phyloP scores from a whole-genome alignment of 2,888 invertebrate species.

The Noctua janthe region DNA sequence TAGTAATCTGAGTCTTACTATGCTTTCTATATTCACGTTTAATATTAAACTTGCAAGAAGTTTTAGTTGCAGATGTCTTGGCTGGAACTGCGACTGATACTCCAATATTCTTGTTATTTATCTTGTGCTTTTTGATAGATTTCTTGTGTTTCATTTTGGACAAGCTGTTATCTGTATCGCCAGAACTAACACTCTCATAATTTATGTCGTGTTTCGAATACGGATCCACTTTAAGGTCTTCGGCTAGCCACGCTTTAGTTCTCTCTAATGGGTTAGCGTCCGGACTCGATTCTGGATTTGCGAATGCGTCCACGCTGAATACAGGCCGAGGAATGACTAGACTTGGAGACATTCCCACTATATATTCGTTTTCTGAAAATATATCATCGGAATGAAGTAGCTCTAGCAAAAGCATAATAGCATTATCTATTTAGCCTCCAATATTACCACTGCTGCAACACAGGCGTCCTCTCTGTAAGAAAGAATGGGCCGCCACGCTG shows the following conservation, averaged over 20 bases:
- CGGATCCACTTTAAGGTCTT: slow-evolving; percentile 69
- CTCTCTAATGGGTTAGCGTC: slow-evolving; percentile 71
- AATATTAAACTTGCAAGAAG: slow-evolving; percentile 46
- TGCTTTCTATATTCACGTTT: slow-evolving; percentile 61
- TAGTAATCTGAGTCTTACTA: slow-evolving; percentile 68
- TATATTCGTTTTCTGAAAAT: slow-evolving; percentile 67
- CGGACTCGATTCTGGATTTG: slow-evolving; percentile 30
- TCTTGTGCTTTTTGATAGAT: slow-evolving; percentile 62
- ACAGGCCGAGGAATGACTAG: slow-evolving; percentile 55
- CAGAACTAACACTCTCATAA: slow-evolving; percentile 66
- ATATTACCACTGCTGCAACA: background rate
- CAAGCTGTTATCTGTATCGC: slow-evolving; percentile 69
- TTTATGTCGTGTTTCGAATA: slow-evolving; percentile 65
- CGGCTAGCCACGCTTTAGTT: slow-evolving; percentile 78
- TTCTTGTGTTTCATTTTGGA: slow-evolving; percentile 67
- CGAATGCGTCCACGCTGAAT: slow-evolving; percentile 43
- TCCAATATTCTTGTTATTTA: slow-evolving; percentile 44
- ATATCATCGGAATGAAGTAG: slow-evolving; percentile 1
- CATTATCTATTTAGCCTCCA: background rate
- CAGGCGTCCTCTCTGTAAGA: background rate
- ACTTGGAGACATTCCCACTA: slow-evolving; percentile 63
- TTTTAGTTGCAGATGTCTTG: slow-evolving; percentile 61
- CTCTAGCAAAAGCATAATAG: background rate
- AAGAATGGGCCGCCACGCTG: background rate
- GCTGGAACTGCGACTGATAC: slow-evolving; percentile 45